Base-by-base conservation (phyloP, 2,797 vertebrate species). In the Oryzias dopingdopingensis region DNA sequence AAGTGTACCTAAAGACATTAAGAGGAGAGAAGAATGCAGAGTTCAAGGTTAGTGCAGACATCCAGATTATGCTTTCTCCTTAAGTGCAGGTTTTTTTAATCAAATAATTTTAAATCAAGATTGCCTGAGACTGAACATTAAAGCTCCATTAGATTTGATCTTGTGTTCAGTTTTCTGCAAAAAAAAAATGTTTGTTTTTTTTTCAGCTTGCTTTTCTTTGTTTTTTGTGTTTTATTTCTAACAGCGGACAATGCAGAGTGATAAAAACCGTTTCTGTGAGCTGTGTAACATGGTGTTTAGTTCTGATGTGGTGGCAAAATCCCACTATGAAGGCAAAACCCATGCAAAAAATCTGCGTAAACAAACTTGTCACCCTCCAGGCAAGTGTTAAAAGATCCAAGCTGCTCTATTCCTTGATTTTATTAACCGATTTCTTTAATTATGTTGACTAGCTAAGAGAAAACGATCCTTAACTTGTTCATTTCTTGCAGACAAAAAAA, bases 231-330 rank as follows among this genome's bases (percentile, higher is more conserved):
- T 14, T 18, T 29, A 29, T 52, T 65, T 45, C 66, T 73, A 50
- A 40, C 86, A 94, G 92, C 49, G 54, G 49, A 72, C 62, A 49
- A 65, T 76, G 66, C 65, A 56, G 5, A 56, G 70, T 32, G 86
- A 93, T 78, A 91, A 83, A 65, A 88, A 90, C 67, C 87, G 70
- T 67, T 93, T 91, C 84, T 95, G 95, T 65, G 82, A 83, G 77
- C 83, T 95, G 74, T 96, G 93, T 74, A 91, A 90, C 62, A 77
- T 94, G 91, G 82, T 92, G 59, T 94, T 94, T 76, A 93, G 88
- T 55, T 94, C 92, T 2, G 73, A 83, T 0, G 64, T 92, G 51
- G 88, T 92, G 67, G 91, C 91, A 64, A 90, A 81, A 49, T 93
- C 90, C 49, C 92, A 94, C 81, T 94, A 93, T 54, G 66, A 88